Base-by-base conservation (phyloP, 1,140 invertebrate genomes). In the Chironomus tepperi region DNA sequence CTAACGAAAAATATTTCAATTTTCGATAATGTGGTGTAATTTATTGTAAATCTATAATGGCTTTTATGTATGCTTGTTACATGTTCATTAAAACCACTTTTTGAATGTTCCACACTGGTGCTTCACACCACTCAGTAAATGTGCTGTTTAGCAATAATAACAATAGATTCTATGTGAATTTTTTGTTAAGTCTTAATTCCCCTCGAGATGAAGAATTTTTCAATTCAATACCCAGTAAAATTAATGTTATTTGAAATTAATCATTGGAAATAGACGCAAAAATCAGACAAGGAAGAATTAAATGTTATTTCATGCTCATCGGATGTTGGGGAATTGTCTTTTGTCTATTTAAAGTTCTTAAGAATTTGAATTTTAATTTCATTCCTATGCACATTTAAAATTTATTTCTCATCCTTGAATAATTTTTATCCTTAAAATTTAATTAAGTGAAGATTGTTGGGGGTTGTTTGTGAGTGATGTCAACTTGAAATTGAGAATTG, bases 231-330 rank as follows among this genome's bases (percentile, higher is more conserved):
- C 9, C 47, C n/a, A 57, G n/a, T 57, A 57, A 57, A 34, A 34
- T 34, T 34, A n/a, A 57, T 57, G 8, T 70, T 70, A 70, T 70
- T 70, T 19, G 19, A 70, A 70, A 70, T 70, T 70, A 70, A 70
- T 70, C 65, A 70, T 70, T 70, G 65, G 65, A 70, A 70, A 57
- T 57, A 2, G n/a, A 57, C 47, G 47, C 10, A 57, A 57, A 7
- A 57, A 57, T 57, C 9, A 57, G n/a, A 57, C 9, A 10, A 57
- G 2, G n/a, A 57, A 10, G n/a, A 57, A 57, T 10, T 10, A 7
- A 57, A 57, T 2, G 7, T 57, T 2, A 10, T 57, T 57, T 34
- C 5, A 34, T 2, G 24, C 5, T 34, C 24, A 34, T n/a, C n/a
- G n/a, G n/a, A n/a, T n/a, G n/a, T n/a, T n/a, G n/a, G n/a, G n/a